A percentile compares a stretch with the other conserved stretches of the same genome.
Conservation (phyloP, 2,113 vertebrate genomes). For the Lycaon pictus region DNA sequence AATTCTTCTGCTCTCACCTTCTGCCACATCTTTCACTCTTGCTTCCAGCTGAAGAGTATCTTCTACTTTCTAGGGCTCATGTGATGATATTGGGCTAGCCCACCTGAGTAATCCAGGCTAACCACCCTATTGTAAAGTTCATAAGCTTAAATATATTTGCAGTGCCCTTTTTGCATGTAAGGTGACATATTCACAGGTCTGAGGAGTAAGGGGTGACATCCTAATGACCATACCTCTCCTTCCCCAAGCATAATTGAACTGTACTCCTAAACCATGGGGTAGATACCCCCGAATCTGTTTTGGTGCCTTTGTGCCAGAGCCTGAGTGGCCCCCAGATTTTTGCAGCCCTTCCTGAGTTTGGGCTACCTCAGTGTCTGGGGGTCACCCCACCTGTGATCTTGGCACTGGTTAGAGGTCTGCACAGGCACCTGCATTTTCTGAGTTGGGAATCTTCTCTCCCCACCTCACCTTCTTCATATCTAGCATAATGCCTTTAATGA, state of each 20-base stretch:
- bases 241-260: not conserved
- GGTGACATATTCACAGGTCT: not conserved
- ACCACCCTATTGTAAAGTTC: not conserved
- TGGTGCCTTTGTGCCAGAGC: not conserved
- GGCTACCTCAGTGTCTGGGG: not conserved
- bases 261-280: not conserved
- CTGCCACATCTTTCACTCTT: not conserved
- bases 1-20: not conserved
- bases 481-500: not conserved
- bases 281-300: not conserved
- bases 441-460: not conserved
- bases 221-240: not conserved
- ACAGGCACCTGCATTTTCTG: not conserved
- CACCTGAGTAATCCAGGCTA: not conserved
- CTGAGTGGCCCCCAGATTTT: not conserved
- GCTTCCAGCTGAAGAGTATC: not conserved
- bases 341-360: not conserved
- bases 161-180: not conserved
- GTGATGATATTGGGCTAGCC: not conserved
- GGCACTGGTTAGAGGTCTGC: not conserved
- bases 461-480: not conserved
- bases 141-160: not conserved
- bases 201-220: not conserved
- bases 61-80: not conserved
- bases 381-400: fast-evolving